Evolutionary conservation across 2,888 invertebrate species (phyloP).

Genomic region (Agrotis puta): DNA sequence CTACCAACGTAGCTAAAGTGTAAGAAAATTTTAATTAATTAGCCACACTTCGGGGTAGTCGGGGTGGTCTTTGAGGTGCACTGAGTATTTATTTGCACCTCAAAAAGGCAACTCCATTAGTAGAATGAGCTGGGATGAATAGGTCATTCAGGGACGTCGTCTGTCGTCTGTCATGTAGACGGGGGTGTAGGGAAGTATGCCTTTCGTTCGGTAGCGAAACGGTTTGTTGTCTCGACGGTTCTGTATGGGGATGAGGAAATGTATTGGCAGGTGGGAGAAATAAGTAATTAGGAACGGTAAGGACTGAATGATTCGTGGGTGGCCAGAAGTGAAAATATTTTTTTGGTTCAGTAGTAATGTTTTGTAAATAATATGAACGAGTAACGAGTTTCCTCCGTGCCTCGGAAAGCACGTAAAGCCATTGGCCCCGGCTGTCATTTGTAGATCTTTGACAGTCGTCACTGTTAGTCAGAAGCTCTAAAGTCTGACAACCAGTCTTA

Average conservation of each 20-base stretch:
- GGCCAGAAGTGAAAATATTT: too few relatives aligned
- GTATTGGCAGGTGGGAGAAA: conserved; percentile 26
- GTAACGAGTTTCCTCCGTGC: too few relatives aligned
- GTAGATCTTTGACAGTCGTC: too few relatives aligned
- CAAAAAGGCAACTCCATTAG: conserved; percentile 89
- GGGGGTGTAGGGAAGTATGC: conserved; percentile 39
- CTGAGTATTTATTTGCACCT: conserved; percentile 84
- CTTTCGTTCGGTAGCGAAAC: conserved; percentile 37
- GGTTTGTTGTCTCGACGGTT: conserved; percentile 29
- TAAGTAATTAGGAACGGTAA: conserved; percentile 27
- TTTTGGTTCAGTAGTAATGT: neutral
- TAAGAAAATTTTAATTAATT: conserved; percentile 80
- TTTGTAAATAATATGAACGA: neutral
- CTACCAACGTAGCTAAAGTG: conserved; percentile 34
- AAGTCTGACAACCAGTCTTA: too few relatives aligned
- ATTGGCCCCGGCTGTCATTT: too few relatives aligned
- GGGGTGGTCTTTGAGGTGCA: conserved; percentile 72
- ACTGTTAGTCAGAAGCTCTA: too few relatives aligned
- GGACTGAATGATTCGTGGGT: neutral
- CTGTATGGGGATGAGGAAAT: conserved; percentile 38
- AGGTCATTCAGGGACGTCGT: conserved; percentile 81
- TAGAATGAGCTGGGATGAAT: conserved; percentile 86
- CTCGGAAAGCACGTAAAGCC: too few relatives aligned
- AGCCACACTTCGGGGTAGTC: conserved; percentile 73
- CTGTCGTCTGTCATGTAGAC: conserved; percentile 67